phyloP scores from a whole-genome alignment of 2,888 invertebrate species.

The Podabrus alpinus region DNA sequence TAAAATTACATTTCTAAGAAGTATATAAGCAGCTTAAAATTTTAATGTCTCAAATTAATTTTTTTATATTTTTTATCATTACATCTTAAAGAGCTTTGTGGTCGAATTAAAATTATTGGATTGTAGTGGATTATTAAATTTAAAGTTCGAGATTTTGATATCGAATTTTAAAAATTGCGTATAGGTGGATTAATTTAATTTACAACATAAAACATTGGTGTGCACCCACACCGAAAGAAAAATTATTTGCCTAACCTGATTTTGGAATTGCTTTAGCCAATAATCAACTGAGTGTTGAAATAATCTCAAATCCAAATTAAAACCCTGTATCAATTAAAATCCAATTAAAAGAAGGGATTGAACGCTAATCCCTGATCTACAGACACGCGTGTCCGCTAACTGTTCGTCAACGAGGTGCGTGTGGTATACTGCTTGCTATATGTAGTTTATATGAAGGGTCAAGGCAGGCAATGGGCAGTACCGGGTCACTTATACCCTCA shows the following conservation, averaged over 20 bases:
- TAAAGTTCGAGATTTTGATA: neutral
- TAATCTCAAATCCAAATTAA: constrained; percentile 31
- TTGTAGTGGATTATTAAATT: neutral
- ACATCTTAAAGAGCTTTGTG: neutral
- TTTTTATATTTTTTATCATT: neutral
- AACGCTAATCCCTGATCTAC: constrained; percentile 46
- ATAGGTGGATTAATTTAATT: neutral
- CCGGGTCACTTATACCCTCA: constrained; percentile 20
- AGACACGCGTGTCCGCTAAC: constrained; percentile 41
- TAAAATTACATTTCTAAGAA: neutral
- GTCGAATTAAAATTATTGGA: neutral
- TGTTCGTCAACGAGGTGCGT: constrained; percentile 27
- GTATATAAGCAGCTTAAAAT: neutral
- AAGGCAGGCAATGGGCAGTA: constrained; percentile 21
- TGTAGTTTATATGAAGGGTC: constrained; percentile 24
- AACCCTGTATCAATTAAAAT: constrained; percentile 46
- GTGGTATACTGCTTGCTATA: constrained; percentile 4
- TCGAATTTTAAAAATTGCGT: too few relatives aligned
- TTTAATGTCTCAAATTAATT: neutral
- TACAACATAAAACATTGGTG: neutral
- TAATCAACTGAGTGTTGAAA: constrained; percentile 30
- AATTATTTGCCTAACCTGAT: constrained; percentile 24
- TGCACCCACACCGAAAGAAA: constrained; percentile 8
- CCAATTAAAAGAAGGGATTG: constrained; percentile 48
- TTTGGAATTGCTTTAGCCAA: constrained; percentile 26